These are phyloP conservation scores for Turritopsis rubra DNA, from an alignment of 30 jellyfish, hydroid and myxozoan genomes.

Conservation along the genomic window DNA sequence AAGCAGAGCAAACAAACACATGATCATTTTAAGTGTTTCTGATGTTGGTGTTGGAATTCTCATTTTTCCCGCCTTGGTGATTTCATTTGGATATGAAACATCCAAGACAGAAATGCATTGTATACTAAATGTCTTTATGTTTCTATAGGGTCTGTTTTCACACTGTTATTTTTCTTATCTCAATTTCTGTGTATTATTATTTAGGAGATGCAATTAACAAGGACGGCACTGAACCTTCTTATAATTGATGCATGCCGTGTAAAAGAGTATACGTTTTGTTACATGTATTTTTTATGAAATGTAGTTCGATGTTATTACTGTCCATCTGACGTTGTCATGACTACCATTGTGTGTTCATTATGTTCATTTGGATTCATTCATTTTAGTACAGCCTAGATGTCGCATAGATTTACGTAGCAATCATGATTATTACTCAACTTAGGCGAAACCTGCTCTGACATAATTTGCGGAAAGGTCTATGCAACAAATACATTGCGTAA, in stretches of 20 bases:
- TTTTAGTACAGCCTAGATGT: too few relatives aligned
- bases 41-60: not conserved
- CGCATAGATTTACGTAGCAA: too few relatives aligned
- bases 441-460: too few relatives aligned
- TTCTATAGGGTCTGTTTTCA: too few relatives aligned
- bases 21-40: not conserved
- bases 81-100: not conserved
- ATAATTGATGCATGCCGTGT: constrained; percentile 84
- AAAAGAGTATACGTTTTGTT: constrained; percentile 32
- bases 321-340: not conserved
- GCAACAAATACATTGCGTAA: too few relatives aligned
- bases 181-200: not conserved
- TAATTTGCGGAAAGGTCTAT: too few relatives aligned
- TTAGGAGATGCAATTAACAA: constrained; percentile 70
- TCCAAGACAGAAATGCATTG: not conserved
- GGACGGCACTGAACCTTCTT: constrained; percentile 58
- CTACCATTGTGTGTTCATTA: not conserved
- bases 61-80: not conserved
- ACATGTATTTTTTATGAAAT: too few relatives aligned
- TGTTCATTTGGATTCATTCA: too few relatives aligned
- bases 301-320: not conserved
- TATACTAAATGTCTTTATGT: not conserved
- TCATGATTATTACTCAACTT: too few relatives aligned
- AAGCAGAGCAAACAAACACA: not conserved
- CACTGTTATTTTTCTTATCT: too few relatives aligned